These are phyloP conservation scores for Pocillopora grandis DNA, from an alignment of 92 coral and sea anemone species.

Conservation along the genomic window DNA sequence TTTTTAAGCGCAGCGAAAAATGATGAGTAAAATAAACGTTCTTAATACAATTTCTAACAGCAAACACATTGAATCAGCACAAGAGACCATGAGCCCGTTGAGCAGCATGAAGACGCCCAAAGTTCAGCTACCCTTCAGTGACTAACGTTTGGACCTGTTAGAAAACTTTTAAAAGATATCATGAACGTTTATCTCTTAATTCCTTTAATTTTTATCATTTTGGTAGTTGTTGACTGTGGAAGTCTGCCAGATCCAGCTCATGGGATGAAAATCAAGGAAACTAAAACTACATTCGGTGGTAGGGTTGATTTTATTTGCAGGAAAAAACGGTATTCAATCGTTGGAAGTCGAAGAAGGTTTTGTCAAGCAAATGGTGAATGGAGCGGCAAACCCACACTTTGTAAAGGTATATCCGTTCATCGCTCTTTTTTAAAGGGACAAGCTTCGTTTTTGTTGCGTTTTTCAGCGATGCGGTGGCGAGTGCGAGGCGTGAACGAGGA, in stretches of 20 bases:
- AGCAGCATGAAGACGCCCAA: too few relatives aligned
- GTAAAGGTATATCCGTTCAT: slow-evolving; percentile 54
- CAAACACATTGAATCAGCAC: too few relatives aligned
- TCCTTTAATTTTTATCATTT: background rate
- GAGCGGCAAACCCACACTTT: slow-evolving; percentile 65
- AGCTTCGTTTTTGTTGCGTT: too few relatives aligned
- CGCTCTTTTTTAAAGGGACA: background rate
- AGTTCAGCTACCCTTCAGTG: background rate
- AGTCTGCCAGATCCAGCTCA: slow-evolving; percentile 52
- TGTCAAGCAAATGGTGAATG: slow-evolving; percentile 77
- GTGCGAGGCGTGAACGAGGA: too few relatives aligned
- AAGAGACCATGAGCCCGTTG: too few relatives aligned
- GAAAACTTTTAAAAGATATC: background rate
- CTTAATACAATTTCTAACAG: too few relatives aligned
- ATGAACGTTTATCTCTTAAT: background rate
- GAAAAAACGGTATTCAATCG: slow-evolving; percentile 58
- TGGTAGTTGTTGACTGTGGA: slow-evolving; percentile 74
- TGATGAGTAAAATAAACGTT: too few relatives aligned
- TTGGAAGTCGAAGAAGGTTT: slow-evolving; percentile 55
- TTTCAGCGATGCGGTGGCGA: too few relatives aligned
- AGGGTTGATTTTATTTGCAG: slow-evolving; percentile 62
- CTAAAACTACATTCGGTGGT: slow-evolving; percentile 61
- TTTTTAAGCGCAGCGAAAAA: too few relatives aligned
- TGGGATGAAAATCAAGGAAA: slow-evolving; percentile 54
- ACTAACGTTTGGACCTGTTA: background rate